Evolutionary conservation across 2,888 invertebrate genomes (phyloP).

Genomic region (Neelides folsomi): DNA sequence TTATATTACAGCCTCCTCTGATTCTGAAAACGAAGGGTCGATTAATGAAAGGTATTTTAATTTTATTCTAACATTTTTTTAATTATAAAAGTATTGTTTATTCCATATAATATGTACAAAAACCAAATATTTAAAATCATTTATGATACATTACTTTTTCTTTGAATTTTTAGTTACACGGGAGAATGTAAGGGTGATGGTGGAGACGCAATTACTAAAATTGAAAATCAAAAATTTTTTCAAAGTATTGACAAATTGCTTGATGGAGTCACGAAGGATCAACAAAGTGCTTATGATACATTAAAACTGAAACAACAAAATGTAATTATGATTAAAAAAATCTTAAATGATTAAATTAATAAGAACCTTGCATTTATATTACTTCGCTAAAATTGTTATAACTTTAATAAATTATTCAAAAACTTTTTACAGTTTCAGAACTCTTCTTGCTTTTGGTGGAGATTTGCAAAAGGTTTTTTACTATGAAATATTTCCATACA

Average conservation of each 20-base stretch:
- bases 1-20: slow-evolving; percentile 25
- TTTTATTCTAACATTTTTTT: too few species aligned
- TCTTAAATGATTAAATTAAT: too few species aligned
- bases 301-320: slow-evolving; percentile 35
- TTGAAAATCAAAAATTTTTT: slow-evolving; percentile 4
- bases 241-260: slow-evolving; percentile 36
- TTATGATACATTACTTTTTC: too few species aligned
- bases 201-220: too few species aligned
- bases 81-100: too few species aligned
- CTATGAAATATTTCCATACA: too few species aligned
- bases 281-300: slow-evolving; percentile 35
- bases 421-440: slow-evolving; percentile 23
- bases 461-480: slow-evolving; percentile 36
- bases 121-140: too few species aligned
- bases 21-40: slow-evolving; percentile 17
- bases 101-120: too few species aligned
- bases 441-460: slow-evolving; percentile 39
- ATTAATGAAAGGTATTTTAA: slow-evolving; percentile 1
- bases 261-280: slow-evolving; percentile 36
- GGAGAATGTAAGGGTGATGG: too few species aligned
- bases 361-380: too few species aligned
- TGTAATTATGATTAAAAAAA: too few species aligned
- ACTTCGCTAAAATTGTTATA: neutral
- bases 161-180: too few species aligned
- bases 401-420: slow-evolving; percentile 17